A percentile compares a stretch with the other conserved stretches of the same genome.
Conservation (phyloP, 2,888 invertebrate species). For the Muscina levida region DNA sequence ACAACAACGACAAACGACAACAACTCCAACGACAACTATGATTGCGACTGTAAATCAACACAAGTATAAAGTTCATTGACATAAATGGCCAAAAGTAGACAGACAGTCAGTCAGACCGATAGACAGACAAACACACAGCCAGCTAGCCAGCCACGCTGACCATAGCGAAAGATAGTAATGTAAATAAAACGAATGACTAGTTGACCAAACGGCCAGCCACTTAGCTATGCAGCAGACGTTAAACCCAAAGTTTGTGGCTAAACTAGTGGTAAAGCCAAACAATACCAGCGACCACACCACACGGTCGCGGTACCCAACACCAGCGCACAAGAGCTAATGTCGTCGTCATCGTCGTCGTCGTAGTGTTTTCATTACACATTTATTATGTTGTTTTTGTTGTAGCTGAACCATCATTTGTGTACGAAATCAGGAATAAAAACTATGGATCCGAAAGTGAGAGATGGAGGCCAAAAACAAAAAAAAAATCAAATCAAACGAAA, state of each 20-base stretch:
- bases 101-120: slow-evolving; percentile 24
- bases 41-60: slow-evolving; percentile 48
- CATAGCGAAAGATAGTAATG: slow-evolving; percentile 2
- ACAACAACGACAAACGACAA: slow-evolving; percentile 53
- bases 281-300: slow-evolving; percentile 46
- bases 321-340: too few relatives aligned
- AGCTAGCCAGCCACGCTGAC: slow-evolving; percentile 15
- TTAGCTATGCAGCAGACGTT: background rate
- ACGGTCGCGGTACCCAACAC: too few relatives aligned
- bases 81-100: background rate
- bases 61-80: slow-evolving; percentile 55
- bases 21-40: slow-evolving; percentile 48
- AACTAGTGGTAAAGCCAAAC: slow-evolving; percentile 48
- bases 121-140: slow-evolving; percentile 14
- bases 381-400: too few relatives aligned
- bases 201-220: slow-evolving; percentile 19
- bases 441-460: too few relatives aligned
- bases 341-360: too few relatives aligned
- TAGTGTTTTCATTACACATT: too few relatives aligned
- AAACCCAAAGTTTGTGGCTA: background rate
- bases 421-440: too few relatives aligned
- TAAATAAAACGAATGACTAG: slow-evolving; percentile 16
- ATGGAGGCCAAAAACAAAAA: too few relatives aligned
- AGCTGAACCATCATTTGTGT: too few relatives aligned
- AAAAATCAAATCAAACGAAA: too few relatives aligned